Evolutionary conservation across 2,113 vertebrate species (phyloP).

Genomic region (Sinosuthora webbiana): DNA sequence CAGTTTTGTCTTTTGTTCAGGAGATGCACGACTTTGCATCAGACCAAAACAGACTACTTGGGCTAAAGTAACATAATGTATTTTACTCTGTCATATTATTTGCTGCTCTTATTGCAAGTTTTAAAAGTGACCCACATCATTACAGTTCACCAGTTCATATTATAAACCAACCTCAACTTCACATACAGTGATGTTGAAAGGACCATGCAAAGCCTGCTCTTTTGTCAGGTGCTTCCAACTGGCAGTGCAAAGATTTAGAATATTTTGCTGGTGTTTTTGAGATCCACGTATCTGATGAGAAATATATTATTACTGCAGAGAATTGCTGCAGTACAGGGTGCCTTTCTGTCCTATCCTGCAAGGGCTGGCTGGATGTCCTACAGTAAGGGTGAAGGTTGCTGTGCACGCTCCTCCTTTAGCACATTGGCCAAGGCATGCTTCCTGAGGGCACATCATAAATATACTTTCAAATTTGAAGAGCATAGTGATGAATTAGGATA

Average conservation of each 20-base stretch:
- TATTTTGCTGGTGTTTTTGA: background rate
- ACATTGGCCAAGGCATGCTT: background rate
- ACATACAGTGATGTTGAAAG: background rate
- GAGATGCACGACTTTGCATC: background rate
- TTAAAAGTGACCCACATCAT: background rate
- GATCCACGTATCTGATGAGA: background rate
- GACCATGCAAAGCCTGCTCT: background rate
- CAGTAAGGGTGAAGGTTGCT: background rate
- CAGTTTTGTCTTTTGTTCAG: background rate
- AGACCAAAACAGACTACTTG: background rate
- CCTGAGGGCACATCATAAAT: background rate
- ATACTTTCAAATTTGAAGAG: background rate
- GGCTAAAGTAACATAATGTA: background rate
- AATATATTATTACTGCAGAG: background rate
- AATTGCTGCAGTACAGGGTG: background rate
- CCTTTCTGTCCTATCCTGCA: background rate
- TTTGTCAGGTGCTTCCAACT: background rate
- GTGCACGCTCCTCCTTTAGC: background rate
- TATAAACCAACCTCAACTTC: background rate
- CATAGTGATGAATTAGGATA: background rate
- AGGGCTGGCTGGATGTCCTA: background rate
- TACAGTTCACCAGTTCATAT: background rate
- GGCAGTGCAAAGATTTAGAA: background rate
- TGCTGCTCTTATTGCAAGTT: background rate
- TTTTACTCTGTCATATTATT: background rate